Base-by-base conservation (phyloP, 1,140 invertebrate genomes). In the Lepidurus couesii region DNA sequence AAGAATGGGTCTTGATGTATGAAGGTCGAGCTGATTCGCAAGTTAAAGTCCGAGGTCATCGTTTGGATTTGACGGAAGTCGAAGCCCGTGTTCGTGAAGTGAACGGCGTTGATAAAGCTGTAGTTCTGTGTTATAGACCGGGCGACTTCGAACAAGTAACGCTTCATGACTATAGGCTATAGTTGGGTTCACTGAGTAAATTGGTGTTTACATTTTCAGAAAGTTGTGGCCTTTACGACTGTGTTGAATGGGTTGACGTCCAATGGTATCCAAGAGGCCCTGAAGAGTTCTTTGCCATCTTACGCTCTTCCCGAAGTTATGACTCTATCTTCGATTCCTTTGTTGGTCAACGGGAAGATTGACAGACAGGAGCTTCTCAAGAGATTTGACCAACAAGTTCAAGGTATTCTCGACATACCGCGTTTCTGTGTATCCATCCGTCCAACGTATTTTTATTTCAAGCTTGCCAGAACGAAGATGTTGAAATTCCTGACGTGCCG, bases 1-100 rank as follows among this genome's bases (percentile, higher is more conserved):
- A 65, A 21, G 53, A 65, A 21, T 65, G 53, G 53, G 53, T 65
- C 21, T 82, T 93, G 73, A 73, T 82, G 34, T 96, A 91, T 82
- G 92, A 95, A 82, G 94, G 94, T 0, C 88, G 94, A 53, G 91
- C 90, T 0, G 94, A 96, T 85, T 92, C 92, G 0, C 94, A 96
- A 84, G 88, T 96, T 0, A 96, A 96, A 86, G 91, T 96, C 11
- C 85, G 94, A 77, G 94, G 94, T 13, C 92, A 95, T 82, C 85
- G 93, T 26, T 91, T 96, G 0, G 93, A 96, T 82, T 84, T 95
- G n/a, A 86, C 89, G 0, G 94, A 95, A 86, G 90, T 95, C 8
- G 92, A 95, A 81, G 89, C 89, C 75, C 90, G 90, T 9, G 88
- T 93, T 0, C 82, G 84, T 16, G 84, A 85, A 9, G 82, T 90